Evolutionary conservation across 2,888 invertebrate species (phyloP).

Genomic region (Napeogenes sylphis): DNA sequence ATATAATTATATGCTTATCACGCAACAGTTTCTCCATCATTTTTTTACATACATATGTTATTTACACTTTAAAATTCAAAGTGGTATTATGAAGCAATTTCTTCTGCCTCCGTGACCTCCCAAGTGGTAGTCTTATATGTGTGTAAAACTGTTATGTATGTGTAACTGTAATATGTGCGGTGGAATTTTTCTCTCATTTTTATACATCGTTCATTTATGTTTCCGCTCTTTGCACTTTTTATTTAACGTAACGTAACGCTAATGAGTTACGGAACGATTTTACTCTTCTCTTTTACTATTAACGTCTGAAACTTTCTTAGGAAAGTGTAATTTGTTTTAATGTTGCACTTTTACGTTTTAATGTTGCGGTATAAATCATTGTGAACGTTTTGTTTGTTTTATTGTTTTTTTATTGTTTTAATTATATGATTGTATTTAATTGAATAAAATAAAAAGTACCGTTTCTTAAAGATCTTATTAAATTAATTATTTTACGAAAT

Average conservation of each 20-base stretch:
- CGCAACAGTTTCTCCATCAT: too few relatives aligned
- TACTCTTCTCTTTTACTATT: constrained; percentile 17
- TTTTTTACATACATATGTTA: background rate
- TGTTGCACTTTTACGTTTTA: background rate
- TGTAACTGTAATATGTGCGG: constrained; percentile 17
- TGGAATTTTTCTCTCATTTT: constrained; percentile 17
- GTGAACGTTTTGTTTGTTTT: too few relatives aligned
- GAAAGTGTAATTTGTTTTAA: background rate
- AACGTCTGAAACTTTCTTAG: constrained; percentile 14
- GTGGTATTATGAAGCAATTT: constrained; percentile 20
- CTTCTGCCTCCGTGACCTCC: constrained; percentile 19
- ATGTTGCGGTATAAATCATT: too few relatives aligned
- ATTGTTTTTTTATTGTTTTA: too few relatives aligned
- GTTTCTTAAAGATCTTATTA: too few relatives aligned
- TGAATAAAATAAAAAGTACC: too few relatives aligned
- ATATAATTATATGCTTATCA: too few relatives aligned
- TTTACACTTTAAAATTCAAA: constrained; percentile 5
- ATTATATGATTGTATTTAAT: too few relatives aligned
- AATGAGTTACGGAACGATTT: constrained; percentile 32
- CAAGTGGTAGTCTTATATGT: constrained; percentile 17
- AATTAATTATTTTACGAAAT: too few relatives aligned
- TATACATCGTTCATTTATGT: constrained; percentile 23
- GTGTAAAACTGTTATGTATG: constrained; percentile 17
- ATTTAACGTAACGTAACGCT: constrained; percentile 26
- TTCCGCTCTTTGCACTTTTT: constrained; percentile 25